Conservation (phyloP, 2,797 vertebrate species). For the Netta rufina region DNA sequence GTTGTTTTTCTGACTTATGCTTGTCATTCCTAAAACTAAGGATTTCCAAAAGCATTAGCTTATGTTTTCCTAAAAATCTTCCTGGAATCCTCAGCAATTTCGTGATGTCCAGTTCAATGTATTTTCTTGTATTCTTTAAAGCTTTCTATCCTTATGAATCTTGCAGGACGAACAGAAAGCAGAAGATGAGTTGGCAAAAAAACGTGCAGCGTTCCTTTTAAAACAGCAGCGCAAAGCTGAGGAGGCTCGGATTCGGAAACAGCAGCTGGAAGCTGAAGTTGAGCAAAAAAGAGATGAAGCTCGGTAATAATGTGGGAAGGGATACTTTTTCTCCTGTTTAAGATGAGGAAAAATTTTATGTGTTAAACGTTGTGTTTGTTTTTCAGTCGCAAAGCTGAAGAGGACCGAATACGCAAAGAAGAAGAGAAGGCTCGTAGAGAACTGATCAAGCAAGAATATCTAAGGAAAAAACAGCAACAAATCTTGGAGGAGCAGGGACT, state of each 20-base stretch:
- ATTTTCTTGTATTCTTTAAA: accelerated
- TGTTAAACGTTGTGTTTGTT: neutral
- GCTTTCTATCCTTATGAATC: neutral
- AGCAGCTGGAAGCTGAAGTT: conserved; percentile 91
- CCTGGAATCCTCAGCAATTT: neutral
- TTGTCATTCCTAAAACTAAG: neutral
- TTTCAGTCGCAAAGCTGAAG: conserved; percentile 92
- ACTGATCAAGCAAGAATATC: conserved; percentile 95
- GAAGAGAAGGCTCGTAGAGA: conserved; percentile 95
- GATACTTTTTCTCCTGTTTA: accelerated
- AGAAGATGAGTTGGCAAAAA: conserved; percentile 95
- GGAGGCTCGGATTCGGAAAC: conserved; percentile 90
- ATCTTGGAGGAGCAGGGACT: conserved; percentile 93
- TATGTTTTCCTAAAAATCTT: neutral
- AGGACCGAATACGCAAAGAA: conserved; percentile 93
- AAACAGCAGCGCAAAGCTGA: conserved; percentile 98
- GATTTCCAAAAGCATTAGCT: neutral
- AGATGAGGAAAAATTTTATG: accelerated
- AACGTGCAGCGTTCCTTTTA: conserved; percentile 91
- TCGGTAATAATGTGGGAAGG: conserved; percentile 76
- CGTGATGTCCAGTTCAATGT: neutral
- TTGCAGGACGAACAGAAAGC: conserved; percentile 92
- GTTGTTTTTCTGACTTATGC: too few species aligned
- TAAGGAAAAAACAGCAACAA: conserved; percentile 94
- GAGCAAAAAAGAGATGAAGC: conserved; percentile 93